Conservation (phyloP, 2,888 invertebrate genomes). For the Oxyscelio sp. region DNA sequence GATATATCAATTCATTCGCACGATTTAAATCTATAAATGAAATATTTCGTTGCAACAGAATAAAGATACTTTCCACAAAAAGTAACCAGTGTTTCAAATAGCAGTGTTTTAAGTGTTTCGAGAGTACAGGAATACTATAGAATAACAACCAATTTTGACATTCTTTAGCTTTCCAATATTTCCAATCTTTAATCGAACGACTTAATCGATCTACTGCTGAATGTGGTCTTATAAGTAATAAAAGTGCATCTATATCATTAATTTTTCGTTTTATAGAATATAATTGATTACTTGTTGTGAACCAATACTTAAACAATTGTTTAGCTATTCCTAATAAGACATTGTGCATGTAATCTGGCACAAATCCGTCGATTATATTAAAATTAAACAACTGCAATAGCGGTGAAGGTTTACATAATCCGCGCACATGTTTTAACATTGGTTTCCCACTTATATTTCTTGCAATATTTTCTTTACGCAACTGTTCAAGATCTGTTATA, state of each 20-base stretch:
- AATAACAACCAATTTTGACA: too few species aligned
- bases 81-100: conserved; percentile 1
- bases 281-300: neutral
- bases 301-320: conserved; percentile 33
- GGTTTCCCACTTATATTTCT: neutral
- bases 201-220: conserved; percentile 33
- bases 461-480: too few species aligned
- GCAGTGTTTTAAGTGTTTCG: neutral
- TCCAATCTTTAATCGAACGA: conserved; percentile 14
- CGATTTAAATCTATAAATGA: conserved; percentile 1
- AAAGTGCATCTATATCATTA: conserved; percentile 13
- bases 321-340: too few species aligned
- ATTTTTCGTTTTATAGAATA: neutral
- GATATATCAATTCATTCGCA: conserved; percentile 6
- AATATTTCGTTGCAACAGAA: conserved; percentile 10
- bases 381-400: conserved; percentile 49
- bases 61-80: neutral
- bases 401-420: conserved; percentile 25
- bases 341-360: too few species aligned
- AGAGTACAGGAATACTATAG: neutral
- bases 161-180: conserved; percentile 49
- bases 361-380: conserved; percentile 58
- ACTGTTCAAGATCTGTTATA: conserved; percentile 1
- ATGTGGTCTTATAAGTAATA: conserved; percentile 35
- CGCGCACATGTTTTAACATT: neutral